Evolutionary conservation across 2,113 vertebrate genomes (phyloP), one percentile per base, ranked within the genome.

Genomic region (Melanerpes aurifrons): DNA sequence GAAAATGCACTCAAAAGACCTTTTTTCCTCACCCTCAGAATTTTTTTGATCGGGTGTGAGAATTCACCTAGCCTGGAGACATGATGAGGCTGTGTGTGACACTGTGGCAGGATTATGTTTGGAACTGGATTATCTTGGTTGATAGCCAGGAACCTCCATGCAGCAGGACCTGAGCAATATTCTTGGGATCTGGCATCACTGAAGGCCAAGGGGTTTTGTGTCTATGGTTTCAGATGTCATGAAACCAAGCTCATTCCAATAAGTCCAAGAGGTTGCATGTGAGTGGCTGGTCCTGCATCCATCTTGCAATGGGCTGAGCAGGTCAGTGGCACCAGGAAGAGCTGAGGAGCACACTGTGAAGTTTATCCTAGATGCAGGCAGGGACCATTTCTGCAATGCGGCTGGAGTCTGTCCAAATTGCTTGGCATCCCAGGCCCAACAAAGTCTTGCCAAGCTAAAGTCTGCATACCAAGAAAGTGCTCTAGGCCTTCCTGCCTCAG

Each of bases 361-460:
- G 14, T 59, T 84, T 25, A 26, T 48, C 59, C 16, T 69, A 61
- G 29, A 22, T 68, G 48, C 57, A 58, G 47, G 24, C 5, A 0
- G 32, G 85, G 68, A 86, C 7, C 40, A 29, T 32, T 72, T 59
- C 61, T 79, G 47, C 6, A 35, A 37, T 8, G 11, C 37, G 64
- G n/a, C 66, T 92, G 82, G 79, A 89, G 24, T 14, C 40, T 26
- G 50, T 78, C 70, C 83, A 85, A 89, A 83, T 5, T 7, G 9
- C 35, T 76, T 70, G 70, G 86, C 90, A 82, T 63, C 63, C 22
- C 35, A 63, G 67, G 11, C 24, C 28, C 58, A 67, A n/a, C 35
- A 57, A 72, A 74, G 6, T 69, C 76, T 69, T 88, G 81, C 89
- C 90, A 92, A 92, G 72, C 37, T 83, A 72, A 87, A 92, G 91